Evolutionary conservation across 1,140 invertebrate genomes (phyloP).

Genomic region (Trachymyrmex cornetzi): DNA sequence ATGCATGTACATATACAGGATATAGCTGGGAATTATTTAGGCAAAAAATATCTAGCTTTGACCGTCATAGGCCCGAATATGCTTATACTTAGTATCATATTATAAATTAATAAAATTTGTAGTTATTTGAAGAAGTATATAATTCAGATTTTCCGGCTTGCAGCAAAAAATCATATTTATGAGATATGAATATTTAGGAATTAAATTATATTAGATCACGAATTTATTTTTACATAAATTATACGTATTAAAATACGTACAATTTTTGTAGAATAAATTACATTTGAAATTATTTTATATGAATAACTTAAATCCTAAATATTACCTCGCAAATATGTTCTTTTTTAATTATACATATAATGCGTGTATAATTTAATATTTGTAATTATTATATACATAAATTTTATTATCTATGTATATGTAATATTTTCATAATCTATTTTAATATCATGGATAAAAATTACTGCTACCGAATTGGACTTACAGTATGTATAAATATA

Average conservation of each 20-base stretch:
- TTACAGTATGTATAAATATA: not conserved
- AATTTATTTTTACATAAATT: not conserved
- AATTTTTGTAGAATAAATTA: not conserved
- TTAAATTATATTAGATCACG: not conserved
- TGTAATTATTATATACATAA: not conserved
- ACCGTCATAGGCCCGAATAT: no score
- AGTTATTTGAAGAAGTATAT: not conserved
- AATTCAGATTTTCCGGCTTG: not conserved
- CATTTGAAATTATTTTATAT: not conserved
- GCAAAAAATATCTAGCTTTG: no score
- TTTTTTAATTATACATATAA: not conserved
- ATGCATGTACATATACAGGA: no score
- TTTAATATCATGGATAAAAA: not conserved
- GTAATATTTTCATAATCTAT: not conserved
- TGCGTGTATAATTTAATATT: not conserved
- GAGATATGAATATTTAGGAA: not conserved
- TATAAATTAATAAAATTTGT: not conserved
- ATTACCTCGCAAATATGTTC: not conserved
- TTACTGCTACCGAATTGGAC: not conserved
- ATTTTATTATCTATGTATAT: not conserved
- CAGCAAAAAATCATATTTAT: not conserved
- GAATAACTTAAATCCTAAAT: not conserved
- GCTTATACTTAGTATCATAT: no score
- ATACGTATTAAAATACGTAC: not conserved
- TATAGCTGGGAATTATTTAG: no score